A percentile compares a stretch with the other conserved stretches of the same genome.
Conservation (phyloP, 2,113 vertebrate genomes). For the Formicarius rufipectus region DNA sequence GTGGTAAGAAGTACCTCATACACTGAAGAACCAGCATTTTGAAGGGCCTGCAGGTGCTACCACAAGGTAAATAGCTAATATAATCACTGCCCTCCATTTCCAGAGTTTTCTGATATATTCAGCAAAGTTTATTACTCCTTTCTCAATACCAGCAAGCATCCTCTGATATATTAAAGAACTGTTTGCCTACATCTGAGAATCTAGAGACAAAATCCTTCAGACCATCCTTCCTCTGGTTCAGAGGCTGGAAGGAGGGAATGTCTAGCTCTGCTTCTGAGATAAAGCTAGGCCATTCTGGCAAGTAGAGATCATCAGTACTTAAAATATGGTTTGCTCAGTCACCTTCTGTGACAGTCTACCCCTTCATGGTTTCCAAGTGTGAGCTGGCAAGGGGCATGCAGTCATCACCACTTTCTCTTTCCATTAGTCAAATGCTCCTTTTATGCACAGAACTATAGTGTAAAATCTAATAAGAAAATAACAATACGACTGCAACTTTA, state of each 20-base stretch:
- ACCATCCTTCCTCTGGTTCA: neutral
- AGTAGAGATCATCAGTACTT: neutral
- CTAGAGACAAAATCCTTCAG: neutral
- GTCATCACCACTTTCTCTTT: neutral
- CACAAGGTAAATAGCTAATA: neutral
- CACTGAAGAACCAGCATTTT: neutral
- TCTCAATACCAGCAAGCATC: neutral
- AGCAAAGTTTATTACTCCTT: neutral
- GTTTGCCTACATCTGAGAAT: neutral
- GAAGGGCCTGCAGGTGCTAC: conserved; percentile 35
- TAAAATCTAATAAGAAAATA: neutral
- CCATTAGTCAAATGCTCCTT: neutral
- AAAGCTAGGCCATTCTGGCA: neutral
- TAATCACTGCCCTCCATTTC: neutral
- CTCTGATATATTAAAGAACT: neutral
- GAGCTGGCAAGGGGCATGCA: fast-evolving
- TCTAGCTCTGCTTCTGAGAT: neutral
- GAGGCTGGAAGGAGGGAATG: neutral
- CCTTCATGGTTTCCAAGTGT: neutral
- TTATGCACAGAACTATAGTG: neutral
- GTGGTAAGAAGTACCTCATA: neutral
- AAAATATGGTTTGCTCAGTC: neutral
- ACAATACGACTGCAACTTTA: neutral
- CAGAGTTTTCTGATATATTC: neutral
- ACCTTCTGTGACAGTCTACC: neutral